Percentiles rank a stretch among this genome's conserved stretches.
Conservation (phyloP, 1,140 invertebrate species). For the Drosophila micromelanica region DNA sequence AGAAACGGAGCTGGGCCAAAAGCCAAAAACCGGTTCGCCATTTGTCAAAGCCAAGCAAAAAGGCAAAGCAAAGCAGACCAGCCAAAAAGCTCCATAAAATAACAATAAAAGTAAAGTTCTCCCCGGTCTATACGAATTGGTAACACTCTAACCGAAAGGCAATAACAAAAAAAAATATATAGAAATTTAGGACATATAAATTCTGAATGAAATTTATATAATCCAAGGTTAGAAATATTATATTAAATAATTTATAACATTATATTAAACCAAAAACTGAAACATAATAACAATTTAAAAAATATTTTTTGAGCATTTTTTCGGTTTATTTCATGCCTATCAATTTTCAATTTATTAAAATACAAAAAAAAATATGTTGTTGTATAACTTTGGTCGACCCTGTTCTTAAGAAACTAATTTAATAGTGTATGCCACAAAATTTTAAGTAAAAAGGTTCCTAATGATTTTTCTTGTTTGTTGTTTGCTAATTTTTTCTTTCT, state of each 20-base stretch:
- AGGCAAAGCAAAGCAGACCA: slow-evolving; percentile 41
- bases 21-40: slow-evolving; percentile 73
- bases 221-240: background rate
- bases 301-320: no score
- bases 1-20: slow-evolving; percentile 60
- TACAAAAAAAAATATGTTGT: no score
- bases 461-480: slow-evolving; percentile 61
- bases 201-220: background rate
- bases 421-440: background rate
- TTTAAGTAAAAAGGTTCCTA: slow-evolving; percentile 16
- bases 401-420: no score
- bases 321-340: background rate
- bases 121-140: slow-evolving; percentile 1
- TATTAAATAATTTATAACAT: background rate
- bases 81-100: slow-evolving; percentile 66
- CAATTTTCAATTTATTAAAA: no score
- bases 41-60: slow-evolving; percentile 71
- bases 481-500: slow-evolving; percentile 34
- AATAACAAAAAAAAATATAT: background rate
- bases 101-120: slow-evolving; percentile 62
- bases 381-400: no score
- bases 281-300: no score
- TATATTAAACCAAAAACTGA: no score
- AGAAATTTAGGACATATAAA: background rate
- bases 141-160: slow-evolving; percentile 24